These are phyloP conservation scores for Cacatua alba DNA, from an alignment of 2,113 vertebrate genomes.

Conservation along the genomic window DNA sequence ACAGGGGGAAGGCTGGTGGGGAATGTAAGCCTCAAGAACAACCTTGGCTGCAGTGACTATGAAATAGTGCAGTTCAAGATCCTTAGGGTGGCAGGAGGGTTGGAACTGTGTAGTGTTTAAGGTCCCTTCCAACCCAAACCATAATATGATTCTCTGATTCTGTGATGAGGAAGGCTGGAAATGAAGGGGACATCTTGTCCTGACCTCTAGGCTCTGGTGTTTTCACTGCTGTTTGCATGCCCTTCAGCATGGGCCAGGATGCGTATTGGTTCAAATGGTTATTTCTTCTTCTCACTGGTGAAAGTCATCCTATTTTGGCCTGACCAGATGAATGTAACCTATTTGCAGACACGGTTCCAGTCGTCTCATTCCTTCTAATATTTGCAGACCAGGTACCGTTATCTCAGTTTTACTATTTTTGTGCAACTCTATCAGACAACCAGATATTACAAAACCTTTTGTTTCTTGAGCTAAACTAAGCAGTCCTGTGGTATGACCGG, in stretches of 20 bases:
- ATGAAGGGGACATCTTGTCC: not conserved
- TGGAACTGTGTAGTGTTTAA: not conserved
- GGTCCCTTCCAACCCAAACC: not conserved
- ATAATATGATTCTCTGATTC: not conserved
- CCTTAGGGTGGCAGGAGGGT: not conserved
- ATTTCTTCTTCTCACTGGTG: not conserved
- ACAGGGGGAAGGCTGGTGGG: not conserved
- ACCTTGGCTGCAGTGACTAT: not conserved
- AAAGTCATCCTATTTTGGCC: not conserved
- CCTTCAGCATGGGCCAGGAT: not conserved
- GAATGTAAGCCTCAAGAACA: not conserved
- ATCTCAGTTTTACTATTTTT: not conserved
- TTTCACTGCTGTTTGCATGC: not conserved
- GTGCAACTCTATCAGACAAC: not conserved
- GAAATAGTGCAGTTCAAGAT: not conserved
- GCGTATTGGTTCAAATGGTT: not conserved
- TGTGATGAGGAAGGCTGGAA: not conserved
- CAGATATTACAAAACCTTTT: not conserved
- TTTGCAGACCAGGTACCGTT: not conserved
- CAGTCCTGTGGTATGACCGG: not conserved
- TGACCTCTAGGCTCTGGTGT: not conserved
- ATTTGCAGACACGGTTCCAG: not conserved
- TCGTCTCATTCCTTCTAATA: not conserved
- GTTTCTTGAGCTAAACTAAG: not conserved
- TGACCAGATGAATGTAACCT: not conserved